phyloP scores from a whole-genome alignment of 2,888 invertebrate genomes.

The Piscicola geometra region DNA sequence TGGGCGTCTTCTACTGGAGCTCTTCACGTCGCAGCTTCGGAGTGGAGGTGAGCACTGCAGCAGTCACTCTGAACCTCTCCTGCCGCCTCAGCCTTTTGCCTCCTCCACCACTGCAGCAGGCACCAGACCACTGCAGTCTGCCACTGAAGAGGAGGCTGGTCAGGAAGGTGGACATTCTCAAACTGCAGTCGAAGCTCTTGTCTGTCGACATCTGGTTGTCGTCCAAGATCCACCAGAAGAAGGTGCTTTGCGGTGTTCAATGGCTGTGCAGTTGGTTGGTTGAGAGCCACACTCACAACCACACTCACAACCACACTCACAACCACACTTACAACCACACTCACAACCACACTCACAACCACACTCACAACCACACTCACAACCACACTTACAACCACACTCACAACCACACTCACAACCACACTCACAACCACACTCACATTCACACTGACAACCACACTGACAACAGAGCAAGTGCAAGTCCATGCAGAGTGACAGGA shows the following conservation, averaged over 20 bases:
- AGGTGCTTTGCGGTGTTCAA: too few species aligned
- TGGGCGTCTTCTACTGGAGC: conserved; percentile 85
- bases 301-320: too few species aligned
- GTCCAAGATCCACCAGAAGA: conserved; percentile 17
- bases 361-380: too few species aligned
- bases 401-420: too few species aligned
- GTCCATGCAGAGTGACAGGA: conserved; percentile 65
- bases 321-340: too few species aligned
- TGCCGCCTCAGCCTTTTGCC: conserved; percentile 20
- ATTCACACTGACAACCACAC: too few species aligned
- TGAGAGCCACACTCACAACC: too few species aligned
- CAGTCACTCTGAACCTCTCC: conserved; percentile 47
- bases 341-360: too few species aligned
- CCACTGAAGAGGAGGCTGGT: conserved; percentile 57
- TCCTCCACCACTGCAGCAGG: conserved; percentile 61
- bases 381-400: too few species aligned
- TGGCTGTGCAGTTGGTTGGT: too few species aligned
- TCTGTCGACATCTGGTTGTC: conserved; percentile 59
- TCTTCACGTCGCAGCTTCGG: conserved; percentile 91
- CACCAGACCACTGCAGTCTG: conserved; percentile 54
- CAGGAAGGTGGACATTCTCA: conserved; percentile 60
- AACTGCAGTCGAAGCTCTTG: conserved; percentile 62
- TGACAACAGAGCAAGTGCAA: conserved; percentile 50
- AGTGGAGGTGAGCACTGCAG: conserved; percentile 49
- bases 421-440: too few species aligned